Conservation (phyloP, 2,113 vertebrate genomes). For the Saccopteryx bilineata region DNA sequence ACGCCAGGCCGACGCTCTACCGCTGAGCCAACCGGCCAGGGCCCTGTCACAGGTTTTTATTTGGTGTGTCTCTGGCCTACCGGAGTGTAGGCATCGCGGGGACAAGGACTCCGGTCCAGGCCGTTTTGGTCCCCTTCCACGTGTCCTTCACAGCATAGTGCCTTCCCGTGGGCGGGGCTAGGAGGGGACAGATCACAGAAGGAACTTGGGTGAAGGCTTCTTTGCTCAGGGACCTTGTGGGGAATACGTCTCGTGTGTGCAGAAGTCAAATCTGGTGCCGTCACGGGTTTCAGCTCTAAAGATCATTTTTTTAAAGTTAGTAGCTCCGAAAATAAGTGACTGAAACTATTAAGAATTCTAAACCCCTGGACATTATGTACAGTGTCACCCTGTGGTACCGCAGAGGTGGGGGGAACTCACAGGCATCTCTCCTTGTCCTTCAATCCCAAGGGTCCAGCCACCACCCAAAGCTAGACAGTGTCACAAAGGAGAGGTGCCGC, state of each 20-base stretch:
- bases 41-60: no score
- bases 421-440: background rate
- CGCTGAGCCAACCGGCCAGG: no score
- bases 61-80: background rate
- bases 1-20: no score
- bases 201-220: background rate
- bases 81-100: background rate
- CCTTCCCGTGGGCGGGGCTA: background rate
- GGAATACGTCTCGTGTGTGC: background rate
- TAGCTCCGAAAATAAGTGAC: background rate
- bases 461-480: background rate
- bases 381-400: no score
- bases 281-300: background rate
- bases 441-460: background rate
- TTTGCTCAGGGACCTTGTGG: background rate
- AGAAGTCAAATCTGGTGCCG: background rate
- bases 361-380: background rate
- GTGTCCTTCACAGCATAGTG: background rate
- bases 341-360: background rate
- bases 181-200: background rate
- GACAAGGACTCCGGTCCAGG: background rate
- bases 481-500: background rate
- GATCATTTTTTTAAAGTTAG: background rate
- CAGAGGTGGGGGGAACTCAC: background rate
- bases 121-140: background rate